phyloP scores from a whole-genome alignment of 2,797 vertebrate genomes.

The Tokudaia muenninki region DNA sequence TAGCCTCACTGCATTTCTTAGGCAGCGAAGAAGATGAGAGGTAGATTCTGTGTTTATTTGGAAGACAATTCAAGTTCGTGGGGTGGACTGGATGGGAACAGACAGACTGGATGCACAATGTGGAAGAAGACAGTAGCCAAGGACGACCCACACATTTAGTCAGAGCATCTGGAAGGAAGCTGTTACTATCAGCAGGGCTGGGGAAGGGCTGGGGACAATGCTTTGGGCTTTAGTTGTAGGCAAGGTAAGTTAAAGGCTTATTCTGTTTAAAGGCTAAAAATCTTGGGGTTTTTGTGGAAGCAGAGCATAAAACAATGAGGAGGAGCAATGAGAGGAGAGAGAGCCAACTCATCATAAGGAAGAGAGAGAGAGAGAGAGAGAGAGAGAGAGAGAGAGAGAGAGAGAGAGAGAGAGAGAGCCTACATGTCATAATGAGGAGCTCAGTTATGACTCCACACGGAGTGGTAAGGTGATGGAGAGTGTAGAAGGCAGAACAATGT shows the following conservation, averaged over 20 bases:
- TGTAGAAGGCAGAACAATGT: background rate
- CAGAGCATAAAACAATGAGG: too few relatives aligned
- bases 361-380: background rate
- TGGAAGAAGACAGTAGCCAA: background rate
- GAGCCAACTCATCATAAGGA: fast-evolving
- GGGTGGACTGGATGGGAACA: too few relatives aligned
- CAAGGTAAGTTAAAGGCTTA: background rate
- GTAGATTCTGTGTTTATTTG: background rate
- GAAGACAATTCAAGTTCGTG: background rate
- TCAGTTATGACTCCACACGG: background rate
- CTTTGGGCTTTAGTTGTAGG: background rate
- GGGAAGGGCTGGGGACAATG: background rate
- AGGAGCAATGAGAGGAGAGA: background rate
- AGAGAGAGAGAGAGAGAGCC: too few relatives aligned
- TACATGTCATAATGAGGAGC: background rate
- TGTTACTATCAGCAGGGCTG: background rate
- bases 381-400: too few relatives aligned
- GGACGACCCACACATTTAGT: background rate
- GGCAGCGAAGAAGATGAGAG: background rate
- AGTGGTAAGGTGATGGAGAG: background rate
- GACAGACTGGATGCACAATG: too few relatives aligned
- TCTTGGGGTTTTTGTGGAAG: background rate
- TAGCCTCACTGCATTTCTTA: background rate
- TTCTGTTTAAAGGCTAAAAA: constrained; percentile 7
- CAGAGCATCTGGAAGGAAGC: background rate